phyloP scores from a whole-genome alignment of 2,113 vertebrate genomes.

The Polypterus bichir region DNA sequence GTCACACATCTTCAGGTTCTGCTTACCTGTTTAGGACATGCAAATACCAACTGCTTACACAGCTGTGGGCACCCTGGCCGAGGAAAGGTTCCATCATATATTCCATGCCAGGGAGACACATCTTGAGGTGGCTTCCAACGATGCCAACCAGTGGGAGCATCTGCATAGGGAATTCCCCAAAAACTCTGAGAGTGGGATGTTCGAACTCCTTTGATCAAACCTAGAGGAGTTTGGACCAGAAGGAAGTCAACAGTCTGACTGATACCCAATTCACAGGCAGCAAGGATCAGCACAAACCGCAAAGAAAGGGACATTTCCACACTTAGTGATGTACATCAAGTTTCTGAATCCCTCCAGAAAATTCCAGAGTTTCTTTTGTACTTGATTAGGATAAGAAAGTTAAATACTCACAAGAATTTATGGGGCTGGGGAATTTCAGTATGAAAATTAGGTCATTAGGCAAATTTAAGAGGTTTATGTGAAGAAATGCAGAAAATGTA shows the following conservation, averaged over 20 bases:
- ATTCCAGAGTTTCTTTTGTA: no score
- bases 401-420: no score
- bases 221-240: neutral
- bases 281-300: no score
- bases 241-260: neutral
- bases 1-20: neutral
- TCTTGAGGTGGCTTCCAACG: neutral
- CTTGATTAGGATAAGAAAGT: no score
- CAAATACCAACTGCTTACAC: neutral
- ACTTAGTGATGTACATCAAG: no score
- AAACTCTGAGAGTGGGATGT: neutral
- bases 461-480: no score
- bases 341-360: no score
- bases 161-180: slow-evolving; percentile 1
- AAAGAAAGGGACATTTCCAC: no score
- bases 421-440: no score
- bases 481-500: no score
- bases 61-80: neutral
- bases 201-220: neutral
- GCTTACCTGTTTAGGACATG: neutral
- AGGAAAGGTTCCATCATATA: neutral
- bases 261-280: no score
- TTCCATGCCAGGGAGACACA: neutral
- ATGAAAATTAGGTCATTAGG: no score
- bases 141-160: neutral